Percentiles rank a stretch among this genome's conserved stretches.
Evolutionary conservation across 2,888 invertebrate genomes (phyloP).

Genomic region (Stenichneumon culpator): DNA sequence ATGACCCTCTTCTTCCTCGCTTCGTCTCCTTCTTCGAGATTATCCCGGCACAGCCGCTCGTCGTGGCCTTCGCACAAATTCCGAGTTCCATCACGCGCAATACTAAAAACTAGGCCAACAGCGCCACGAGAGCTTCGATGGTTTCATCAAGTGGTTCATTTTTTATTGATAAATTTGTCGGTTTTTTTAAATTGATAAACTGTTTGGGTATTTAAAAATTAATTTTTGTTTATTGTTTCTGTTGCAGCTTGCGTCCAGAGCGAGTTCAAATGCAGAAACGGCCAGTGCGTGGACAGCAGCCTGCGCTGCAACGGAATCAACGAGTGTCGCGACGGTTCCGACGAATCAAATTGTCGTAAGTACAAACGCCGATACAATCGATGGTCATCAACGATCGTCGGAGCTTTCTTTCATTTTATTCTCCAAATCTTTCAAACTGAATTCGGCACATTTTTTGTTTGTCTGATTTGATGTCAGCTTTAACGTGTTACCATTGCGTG

Average conservation of each 20-base stretch:
- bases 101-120: conserved; percentile 30
- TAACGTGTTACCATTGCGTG: conserved; percentile 47
- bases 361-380: conserved; percentile 63
- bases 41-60: conserved; percentile 40
- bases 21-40: conserved; percentile 42
- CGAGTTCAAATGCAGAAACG: conserved; percentile 88
- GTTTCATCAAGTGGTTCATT: background rate
- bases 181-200: too few relatives aligned
- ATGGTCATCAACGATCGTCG: conserved; percentile 1
- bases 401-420: conserved; percentile 21
- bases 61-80: conserved; percentile 38
- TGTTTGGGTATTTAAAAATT: too few relatives aligned
- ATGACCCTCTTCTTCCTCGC: conserved; percentile 41
- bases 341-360: conserved; percentile 89
- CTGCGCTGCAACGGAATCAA: conserved; percentile 86
- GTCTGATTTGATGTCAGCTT: conserved; percentile 33
- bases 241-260: conserved; percentile 86
- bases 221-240: background rate
- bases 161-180: conserved; percentile 25
- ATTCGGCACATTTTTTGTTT: background rate
- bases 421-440: conserved; percentile 2
- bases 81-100: conserved; percentile 47
- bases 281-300: conserved; percentile 87
- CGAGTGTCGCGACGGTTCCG: conserved; percentile 88
- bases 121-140: conserved; percentile 16